Base-by-base conservation (phyloP, 2,888 invertebrate genomes). In the Lasioglossum lativentre region DNA sequence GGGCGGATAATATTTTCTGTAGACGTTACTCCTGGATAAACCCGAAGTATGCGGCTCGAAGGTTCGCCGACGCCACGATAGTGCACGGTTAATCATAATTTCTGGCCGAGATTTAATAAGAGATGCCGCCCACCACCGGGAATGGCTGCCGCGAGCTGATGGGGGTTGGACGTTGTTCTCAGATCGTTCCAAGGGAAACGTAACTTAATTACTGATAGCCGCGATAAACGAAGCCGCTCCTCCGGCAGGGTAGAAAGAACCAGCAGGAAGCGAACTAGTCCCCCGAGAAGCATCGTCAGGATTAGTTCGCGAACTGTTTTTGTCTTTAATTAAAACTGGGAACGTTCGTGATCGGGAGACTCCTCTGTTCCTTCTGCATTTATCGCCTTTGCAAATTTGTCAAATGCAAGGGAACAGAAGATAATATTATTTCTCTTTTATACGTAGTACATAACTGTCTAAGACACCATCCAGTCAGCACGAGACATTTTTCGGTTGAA, bases 131-230 rank as follows among this genome's bases (percentile, higher is more conserved):
- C 63, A 73, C 78, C 83, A 66, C 77, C 85, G 85, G 83, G 87
- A 89, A 83, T 80, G 76, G 80, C 77, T 78, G 89, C 89, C 88
- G 82, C 86, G 78, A 85, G 89, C 88, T 68, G 82, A 76, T 38
- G 27, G 80, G 83, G 81, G 81, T 77, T 38, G 77, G 40, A 71
- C 87, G 86, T 73, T 85, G 72, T 80, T 73, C 82, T 73, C 71
- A 42, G 82, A 86, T 89, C 89, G 85, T 80, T 87, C 71, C 82
- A 72, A 42, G 83, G 82, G 85, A 90, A 88, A 88, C 87, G 78
- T 70, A 89, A 90, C 88, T 90, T 93, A 92, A 93, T 93, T 92
- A 90, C 92, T 86, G 92, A 93, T 91, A 91, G 89, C 83, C 86
- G 78, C 83, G 92, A 92, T 92, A 91, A 90, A 87, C 47, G n/a